Base-by-base conservation (phyloP, 2,113 vertebrate genomes). In the Corydoras maculifer region DNA sequence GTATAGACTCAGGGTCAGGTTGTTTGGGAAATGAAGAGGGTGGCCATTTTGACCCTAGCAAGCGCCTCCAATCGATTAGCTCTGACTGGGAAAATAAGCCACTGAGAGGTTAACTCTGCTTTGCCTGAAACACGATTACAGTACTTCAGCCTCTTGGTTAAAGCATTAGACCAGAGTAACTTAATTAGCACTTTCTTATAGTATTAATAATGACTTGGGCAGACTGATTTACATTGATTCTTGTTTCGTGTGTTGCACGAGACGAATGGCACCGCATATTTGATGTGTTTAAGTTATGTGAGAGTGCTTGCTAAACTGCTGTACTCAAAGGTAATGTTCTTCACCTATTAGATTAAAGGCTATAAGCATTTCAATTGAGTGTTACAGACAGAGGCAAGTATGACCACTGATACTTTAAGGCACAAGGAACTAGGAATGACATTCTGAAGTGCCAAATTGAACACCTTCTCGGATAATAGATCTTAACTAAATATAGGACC, bases 51-150 rank as follows among this genome's bases (percentile, higher is more conserved):
- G 90, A 92, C 90, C 91, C 86, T 85, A 86, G 86, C 86, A 88
- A 83, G 84, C 90, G 87, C 88, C 89, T 88, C 87, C 85, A 90
- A 88, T 92, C 91, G 90, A 94, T 93, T 92, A 90, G 88, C 80
- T 84, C 85, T 86, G 84, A 72, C 78, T 89, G 81, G 80, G 86
- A 90, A 91, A 87, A 81, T 83, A 83, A 91, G 88, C 91, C 88
- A 90, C 78, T n/a, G 87, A 84, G 87, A 92, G 90, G 90, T 91
- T 90, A 91, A 90, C 85, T 85, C 84, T 81, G 77, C 81, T 85
- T 88, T 82, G 87, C 81, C 82, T 90, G 86, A 89, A 90, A 85
- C 83, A 85, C 76, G 86, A 88, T 87, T 84, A 81, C 76, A 78
- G 83, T 87, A 84, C 85, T 86, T 87, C 89, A 87, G 78, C 75